These are phyloP conservation scores for Austrolebias charrua DNA, from an alignment of 2,797 vertebrate species.

Conservation along the genomic window DNA sequence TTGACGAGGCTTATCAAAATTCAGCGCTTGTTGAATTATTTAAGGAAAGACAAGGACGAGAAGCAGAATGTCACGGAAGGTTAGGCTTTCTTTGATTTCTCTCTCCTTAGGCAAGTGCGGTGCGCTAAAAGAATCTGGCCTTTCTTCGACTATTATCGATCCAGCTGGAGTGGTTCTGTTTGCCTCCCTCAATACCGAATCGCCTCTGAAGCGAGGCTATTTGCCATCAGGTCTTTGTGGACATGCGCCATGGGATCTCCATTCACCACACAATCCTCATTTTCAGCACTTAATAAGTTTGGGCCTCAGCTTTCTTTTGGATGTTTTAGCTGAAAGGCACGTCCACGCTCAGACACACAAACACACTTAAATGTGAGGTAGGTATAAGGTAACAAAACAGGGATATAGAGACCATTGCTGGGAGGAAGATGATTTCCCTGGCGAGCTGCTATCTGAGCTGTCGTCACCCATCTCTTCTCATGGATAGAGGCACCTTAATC, in stretches of 20 bases:
- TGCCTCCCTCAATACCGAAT: slow-evolving; percentile 52
- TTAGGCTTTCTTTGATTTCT: slow-evolving; percentile 67
- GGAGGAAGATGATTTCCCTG: slow-evolving; percentile 71
- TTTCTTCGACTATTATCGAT: slow-evolving; percentile 71
- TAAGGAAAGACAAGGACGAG: slow-evolving; percentile 45
- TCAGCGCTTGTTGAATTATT: slow-evolving; percentile 62
- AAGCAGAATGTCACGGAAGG: slow-evolving; percentile 54
- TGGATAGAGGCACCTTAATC: slow-evolving; percentile 65
- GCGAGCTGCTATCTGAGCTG: slow-evolving; percentile 67
- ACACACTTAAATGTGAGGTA: slow-evolving; percentile 25
- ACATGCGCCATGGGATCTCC: slow-evolving; percentile 68
- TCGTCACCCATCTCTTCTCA: slow-evolving; percentile 62
- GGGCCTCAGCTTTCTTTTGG: slow-evolving; percentile 56
- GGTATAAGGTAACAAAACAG: slow-evolving; percentile 50
- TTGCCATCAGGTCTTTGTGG: slow-evolving; percentile 72
- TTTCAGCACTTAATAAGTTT: slow-evolving; percentile 74
- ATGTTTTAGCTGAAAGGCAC: slow-evolving; percentile 41
- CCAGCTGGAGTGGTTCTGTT: slow-evolving; percentile 62
- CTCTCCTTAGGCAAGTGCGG: slow-evolving; percentile 47
- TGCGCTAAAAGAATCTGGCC: slow-evolving; percentile 56
- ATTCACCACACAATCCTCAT: slow-evolving; percentile 68
- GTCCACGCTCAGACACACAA: slow-evolving; percentile 5
- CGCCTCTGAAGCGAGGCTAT: slow-evolving; percentile 59
- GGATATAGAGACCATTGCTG: slow-evolving; percentile 53
- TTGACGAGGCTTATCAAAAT: slow-evolving; percentile 54